Base-by-base conservation (phyloP, 2,113 vertebrate species). In the Pelusios castaneus region DNA sequence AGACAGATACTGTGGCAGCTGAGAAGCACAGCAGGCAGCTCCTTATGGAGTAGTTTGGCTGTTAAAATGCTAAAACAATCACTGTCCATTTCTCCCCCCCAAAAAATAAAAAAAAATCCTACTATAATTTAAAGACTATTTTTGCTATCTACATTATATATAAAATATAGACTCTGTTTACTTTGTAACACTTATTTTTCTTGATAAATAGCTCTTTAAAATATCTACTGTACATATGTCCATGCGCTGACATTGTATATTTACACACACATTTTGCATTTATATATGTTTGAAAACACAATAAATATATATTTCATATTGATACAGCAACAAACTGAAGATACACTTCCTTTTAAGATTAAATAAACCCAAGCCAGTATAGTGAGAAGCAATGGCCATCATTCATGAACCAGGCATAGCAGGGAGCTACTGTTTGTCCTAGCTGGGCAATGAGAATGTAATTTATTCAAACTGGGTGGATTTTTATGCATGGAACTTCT, bases 131-230 rank as follows among this genome's bases (percentile, higher is more conserved):
- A 98, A 98, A 96, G 92, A 91, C 94, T 94, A 95, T 93, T 77
- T 84, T 97, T 96, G 27, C 97, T 98, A 98, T 98, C 95, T 97
- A 98, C 97, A 98, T 97, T 97, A 98, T 98, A 98, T 98, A 98
- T 97, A 98, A 99, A 98, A 99, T 98, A 98, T 98, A 98, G 97
- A 98, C 97, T 98, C 98, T 98, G 97, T 98, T 98, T 98, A 97
- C 98, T 98, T 97, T 98, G 98, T 98, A 98, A 98, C 97, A 98
- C 98, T 98, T 97, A 96, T 97, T 98, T 98, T 92, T 96, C 96
- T 98, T 97, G 97, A 99, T 99, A 98, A 98, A 99, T 99, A 99
- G 97, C 96, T 96, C 80, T 98, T 98, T 97, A 97, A 98, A 98
- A 98, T 98, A 98, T 97, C 96, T 98, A 98, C 97, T 98, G 97